These are phyloP conservation scores for Anoncus sp. DNA, from an alignment of 2,888 invertebrate genomes.

Conservation along the genomic window DNA sequence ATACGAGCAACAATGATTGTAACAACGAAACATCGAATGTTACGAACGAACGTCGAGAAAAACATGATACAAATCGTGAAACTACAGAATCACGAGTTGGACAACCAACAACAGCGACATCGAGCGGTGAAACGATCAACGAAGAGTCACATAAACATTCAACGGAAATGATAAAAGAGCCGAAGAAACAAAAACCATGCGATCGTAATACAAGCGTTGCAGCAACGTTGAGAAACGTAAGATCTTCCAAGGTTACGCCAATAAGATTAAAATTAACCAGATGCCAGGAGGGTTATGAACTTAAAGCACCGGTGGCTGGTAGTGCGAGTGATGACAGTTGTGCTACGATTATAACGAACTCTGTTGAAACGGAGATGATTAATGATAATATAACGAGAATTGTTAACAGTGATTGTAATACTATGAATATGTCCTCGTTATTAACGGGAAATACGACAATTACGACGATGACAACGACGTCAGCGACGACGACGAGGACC, in stretches of 20 bases:
- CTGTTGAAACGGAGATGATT: constrained; percentile 43
- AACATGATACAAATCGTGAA: constrained; percentile 49
- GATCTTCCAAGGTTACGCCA: constrained; percentile 89
- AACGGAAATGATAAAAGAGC: constrained; percentile 80
- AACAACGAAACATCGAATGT: constrained; percentile 23
- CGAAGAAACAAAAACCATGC: constrained; percentile 53
- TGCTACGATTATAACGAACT: constrained; percentile 54
- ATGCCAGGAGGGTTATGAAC: constrained; percentile 89
- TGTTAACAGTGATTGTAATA: too few species aligned
- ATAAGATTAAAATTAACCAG: constrained; percentile 93
- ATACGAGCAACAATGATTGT: constrained; percentile 38
- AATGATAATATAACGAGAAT: background rate
- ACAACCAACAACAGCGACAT: constrained; percentile 63
- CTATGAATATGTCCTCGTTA: constrained; percentile 9
- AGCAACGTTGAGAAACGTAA: constrained; percentile 85
- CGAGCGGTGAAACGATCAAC: constrained; percentile 54
- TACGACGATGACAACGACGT: constrained; percentile 40
- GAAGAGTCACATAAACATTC: constrained; percentile 62
- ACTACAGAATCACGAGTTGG: constrained; percentile 71
- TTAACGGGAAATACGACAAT: background rate
- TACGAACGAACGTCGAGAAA: constrained; percentile 37
- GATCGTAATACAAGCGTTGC: constrained; percentile 75
- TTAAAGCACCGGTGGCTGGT: constrained; percentile 78
- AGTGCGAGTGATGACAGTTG: constrained; percentile 66
- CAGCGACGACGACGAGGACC: constrained; percentile 49